A percentile compares a stretch with the other conserved stretches of the same genome.
phyloP scores from a whole-genome alignment of 2,797 vertebrate genomes.

The Hephaestus fuliginosus region DNA sequence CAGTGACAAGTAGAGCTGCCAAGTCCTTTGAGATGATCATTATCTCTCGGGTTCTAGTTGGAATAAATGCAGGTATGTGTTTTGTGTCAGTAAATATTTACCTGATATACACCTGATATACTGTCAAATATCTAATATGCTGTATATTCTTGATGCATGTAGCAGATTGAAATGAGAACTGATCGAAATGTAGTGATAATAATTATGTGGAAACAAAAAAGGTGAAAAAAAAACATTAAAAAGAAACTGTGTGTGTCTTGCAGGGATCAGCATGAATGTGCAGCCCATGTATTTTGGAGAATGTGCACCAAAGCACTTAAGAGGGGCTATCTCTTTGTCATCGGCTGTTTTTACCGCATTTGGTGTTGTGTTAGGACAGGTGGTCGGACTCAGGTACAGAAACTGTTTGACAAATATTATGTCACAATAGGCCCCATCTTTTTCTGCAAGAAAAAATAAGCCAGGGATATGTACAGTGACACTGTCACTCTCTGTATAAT shows the following conservation, averaged over 20 bases:
- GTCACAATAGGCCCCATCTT: neutral
- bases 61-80: conserved; percentile 89
- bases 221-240: neutral
- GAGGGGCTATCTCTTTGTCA: conserved; percentile 89
- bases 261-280: conserved; percentile 94
- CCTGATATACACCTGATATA: neutral
- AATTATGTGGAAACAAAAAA: neutral
- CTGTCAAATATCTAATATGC: neutral
- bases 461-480: conserved; percentile 17
- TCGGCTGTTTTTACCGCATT: conserved; percentile 92
- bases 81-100: neutral
- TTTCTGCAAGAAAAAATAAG: neutral
- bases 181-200: neutral
- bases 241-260: conserved; percentile 43
- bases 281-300: conserved; percentile 97
- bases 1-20: conserved; percentile 86
- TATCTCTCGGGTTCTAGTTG: conserved; percentile 89
- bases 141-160: neutral
- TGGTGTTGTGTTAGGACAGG: conserved; percentile 90
- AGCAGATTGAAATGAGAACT: conserved; percentile 1
- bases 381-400: conserved; percentile 90
- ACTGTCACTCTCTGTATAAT: conserved; percentile 15
- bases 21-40: conserved; percentile 95
- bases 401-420: neutral
- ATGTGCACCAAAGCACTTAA: conserved; percentile 90